These are phyloP conservation scores for Platycercus adscitus DNA, from an alignment of 2,113 vertebrate species.

Conservation along the genomic window DNA sequence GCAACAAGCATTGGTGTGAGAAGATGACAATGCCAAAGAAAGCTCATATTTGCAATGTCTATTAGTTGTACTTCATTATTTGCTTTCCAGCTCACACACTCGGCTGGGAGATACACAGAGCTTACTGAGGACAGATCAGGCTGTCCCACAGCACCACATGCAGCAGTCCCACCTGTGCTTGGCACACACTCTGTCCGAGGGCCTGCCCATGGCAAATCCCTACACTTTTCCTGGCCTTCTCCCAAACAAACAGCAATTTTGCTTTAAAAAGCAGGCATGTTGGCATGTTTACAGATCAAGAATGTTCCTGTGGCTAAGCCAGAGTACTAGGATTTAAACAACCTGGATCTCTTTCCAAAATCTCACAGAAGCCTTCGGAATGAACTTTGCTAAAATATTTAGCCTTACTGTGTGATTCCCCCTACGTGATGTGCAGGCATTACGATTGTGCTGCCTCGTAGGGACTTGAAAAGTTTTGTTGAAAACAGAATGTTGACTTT, in stretches of 20 bases:
- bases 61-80: rapidly evolving
- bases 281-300: not conserved
- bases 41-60: rapidly evolving
- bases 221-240: not conserved
- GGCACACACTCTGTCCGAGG: rapidly evolving
- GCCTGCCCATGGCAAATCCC: not conserved
- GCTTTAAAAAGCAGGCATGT: not conserved
- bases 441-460: not conserved
- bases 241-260: rapidly evolving
- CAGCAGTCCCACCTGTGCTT: not conserved
- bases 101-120: rapidly evolving
- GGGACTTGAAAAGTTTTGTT: not conserved
- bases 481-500: not conserved
- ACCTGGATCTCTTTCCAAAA: not conserved
- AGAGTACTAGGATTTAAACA: not conserved
- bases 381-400: not conserved
- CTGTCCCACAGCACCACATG: rapidly evolving
- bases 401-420: not conserved
- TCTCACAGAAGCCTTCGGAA: not conserved
- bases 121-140: rapidly evolving
- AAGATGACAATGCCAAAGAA: not conserved
- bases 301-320: not conserved
- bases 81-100: not conserved
- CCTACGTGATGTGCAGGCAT: not conserved
- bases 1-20: not conserved